A percentile compares a stretch with the other conserved stretches of the same genome.
These are phyloP conservation scores for Euleptes europaea DNA, from an alignment of 2,113 vertebrate genomes.

Conservation along the genomic window DNA sequence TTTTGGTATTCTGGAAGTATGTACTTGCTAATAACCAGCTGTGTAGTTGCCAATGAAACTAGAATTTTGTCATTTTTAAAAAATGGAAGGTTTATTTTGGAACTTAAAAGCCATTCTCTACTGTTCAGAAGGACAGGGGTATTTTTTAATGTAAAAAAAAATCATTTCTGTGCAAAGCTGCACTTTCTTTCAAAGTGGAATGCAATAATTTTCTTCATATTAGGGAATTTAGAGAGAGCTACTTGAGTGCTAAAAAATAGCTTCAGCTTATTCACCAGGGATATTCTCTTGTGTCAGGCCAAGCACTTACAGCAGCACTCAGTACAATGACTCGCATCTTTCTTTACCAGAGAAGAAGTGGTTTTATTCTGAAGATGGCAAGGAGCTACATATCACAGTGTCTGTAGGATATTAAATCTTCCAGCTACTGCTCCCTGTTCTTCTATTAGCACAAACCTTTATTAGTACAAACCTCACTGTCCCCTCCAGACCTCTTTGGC, in stretches of 20 bases:
- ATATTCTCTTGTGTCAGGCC: background rate
- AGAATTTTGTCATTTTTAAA: conserved; percentile 23
- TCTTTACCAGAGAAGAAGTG: background rate
- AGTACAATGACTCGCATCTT: background rate
- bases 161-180: background rate
- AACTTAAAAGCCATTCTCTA: background rate
- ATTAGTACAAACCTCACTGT: conserved; percentile 42
- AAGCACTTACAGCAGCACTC: background rate
- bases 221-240: background rate
- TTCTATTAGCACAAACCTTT: conserved; percentile 32
- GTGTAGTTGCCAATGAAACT: background rate
- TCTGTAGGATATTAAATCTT: conserved; percentile 32
- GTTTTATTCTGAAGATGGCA: conserved; percentile 8
- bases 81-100: conserved; percentile 1
- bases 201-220: conserved; percentile 1
- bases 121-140: background rate
- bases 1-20: background rate
- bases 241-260: background rate
- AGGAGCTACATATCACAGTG: background rate
- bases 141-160: background rate
- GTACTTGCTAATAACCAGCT: background rate
- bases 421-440: conserved; percentile 25
- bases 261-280: background rate
- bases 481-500: conserved; percentile 52
- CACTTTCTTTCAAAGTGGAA: background rate